phyloP scores from a whole-genome alignment of 2,113 vertebrate genomes.

The Rhombomys opimus region DNA sequence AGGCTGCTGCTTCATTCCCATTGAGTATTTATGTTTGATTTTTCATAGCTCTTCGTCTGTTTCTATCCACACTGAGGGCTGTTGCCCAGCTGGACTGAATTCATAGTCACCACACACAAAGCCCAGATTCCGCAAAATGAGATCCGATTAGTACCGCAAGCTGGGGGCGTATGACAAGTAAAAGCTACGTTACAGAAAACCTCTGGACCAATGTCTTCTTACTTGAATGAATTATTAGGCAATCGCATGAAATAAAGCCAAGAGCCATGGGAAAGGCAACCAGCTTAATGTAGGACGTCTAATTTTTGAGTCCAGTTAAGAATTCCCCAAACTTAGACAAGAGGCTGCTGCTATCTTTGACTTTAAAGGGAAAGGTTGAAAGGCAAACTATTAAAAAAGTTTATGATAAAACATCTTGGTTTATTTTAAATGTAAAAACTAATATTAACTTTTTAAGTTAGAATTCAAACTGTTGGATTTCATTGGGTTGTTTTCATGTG shows the following conservation, averaged over 20 bases:
- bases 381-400: not conserved
- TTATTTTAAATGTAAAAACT: not conserved
- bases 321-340: not conserved
- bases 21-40: not conserved
- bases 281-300: not conserved
- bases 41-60: constrained; percentile 60
- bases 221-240: constrained; percentile 49
- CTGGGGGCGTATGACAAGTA: constrained; percentile 48
- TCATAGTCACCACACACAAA: not conserved
- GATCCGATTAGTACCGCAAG: constrained; percentile 24
- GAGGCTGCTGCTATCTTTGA: not conserved
- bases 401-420: not conserved
- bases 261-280: not conserved
- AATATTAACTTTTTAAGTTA: not conserved
- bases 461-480: not conserved
- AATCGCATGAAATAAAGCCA: constrained; percentile 27
- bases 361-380: constrained; percentile 35
- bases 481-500: not conserved
- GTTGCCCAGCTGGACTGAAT: constrained; percentile 26
- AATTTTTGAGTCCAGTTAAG: constrained; percentile 55
- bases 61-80: not conserved
- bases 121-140: constrained; percentile 40
- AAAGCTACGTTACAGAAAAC: constrained; percentile 42
- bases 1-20: constrained; percentile 3
- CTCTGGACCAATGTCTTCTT: constrained; percentile 44